A percentile compares a stretch with the other conserved stretches of the same genome.
phyloP scores from a whole-genome alignment of 2,797 vertebrate species.

The Rhabdophis nuchalis region DNA sequence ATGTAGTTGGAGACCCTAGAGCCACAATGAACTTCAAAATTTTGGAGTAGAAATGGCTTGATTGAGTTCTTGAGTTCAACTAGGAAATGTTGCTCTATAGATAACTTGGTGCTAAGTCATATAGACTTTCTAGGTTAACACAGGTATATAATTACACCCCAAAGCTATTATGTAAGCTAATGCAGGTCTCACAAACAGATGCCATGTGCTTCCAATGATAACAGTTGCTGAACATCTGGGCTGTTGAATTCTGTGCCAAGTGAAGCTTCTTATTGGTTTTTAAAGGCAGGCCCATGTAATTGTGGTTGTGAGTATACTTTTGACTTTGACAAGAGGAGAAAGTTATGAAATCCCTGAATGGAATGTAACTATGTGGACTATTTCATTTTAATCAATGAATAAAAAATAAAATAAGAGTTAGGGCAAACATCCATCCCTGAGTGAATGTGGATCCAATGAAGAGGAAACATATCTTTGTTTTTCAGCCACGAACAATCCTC shows the following conservation, averaged over 20 bases:
- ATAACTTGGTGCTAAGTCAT: not conserved
- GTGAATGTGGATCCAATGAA: not conserved
- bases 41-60: not conserved
- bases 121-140: not conserved
- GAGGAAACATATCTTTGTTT: not conserved
- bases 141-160: not conserved
- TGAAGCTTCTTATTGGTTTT: not conserved
- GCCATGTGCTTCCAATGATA: not conserved
- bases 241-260: not conserved
- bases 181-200: not conserved
- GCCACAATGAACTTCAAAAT: not conserved
- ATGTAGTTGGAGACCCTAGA: not conserved
- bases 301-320: not conserved
- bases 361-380: not conserved
- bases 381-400: not conserved
- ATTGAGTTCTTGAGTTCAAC: no score
- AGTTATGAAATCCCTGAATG: not conserved
- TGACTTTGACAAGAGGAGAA: not conserved
- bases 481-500: not conserved
- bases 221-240: not conserved
- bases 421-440: not conserved
- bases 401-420: not conserved
- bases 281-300: not conserved
- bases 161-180: not conserved
- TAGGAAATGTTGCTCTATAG: not conserved